Base-by-base conservation (phyloP, 2,113 vertebrate species). In the Circaetus cinerascens region DNA sequence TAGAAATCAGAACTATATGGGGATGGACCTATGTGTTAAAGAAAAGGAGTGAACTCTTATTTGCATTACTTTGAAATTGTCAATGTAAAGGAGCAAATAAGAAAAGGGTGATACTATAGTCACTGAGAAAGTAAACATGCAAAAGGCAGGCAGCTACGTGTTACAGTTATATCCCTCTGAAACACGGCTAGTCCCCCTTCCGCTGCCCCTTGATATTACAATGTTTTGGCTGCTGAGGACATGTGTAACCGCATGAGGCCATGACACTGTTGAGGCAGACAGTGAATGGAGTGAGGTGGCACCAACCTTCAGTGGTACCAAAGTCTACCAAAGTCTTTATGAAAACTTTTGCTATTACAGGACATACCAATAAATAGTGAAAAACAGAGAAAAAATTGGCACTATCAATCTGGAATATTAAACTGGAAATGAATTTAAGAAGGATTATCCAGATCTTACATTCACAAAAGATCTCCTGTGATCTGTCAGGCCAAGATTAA, bases 151-250 rank as follows among this genome's bases (percentile, higher is more conserved):
- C 27, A 78, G 46, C 16, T 78, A 43, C 4, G 22, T 30, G 9
- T 14, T 72, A 43, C 32, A 56, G 3, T 36, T 55, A 34, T 11
- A 72, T 22, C 12, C 14, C n/a, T 50, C 59, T 83, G 64, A 57
- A 90, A n/a, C 19, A 56, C 29, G 20, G n/a, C 26, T 34, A n/a
- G 43, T 15, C 4, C 0, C 6, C 29, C 11, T 72, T 66, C 48
- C 32, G 6, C 38, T 56, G 10, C 5, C 26, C 19, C 23, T 69
- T 62, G 30, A 18, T 41, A 14, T 17, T 55, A 21, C 0, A 0
- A 8, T 26, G 4, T 57, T 86, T 86, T 56, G 34, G 30, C 27
- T 64, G 11, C 15, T 84, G 57, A 21, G n/a, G 5, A 40, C 16
- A 27, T 5, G 8, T 1, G 5, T 17, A 90, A 48, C 22, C 1